Evolutionary conservation across 2,888 invertebrate species (phyloP), one percentile per base, ranked within the genome.

Genomic region (Pediacus dermestoides): DNA sequence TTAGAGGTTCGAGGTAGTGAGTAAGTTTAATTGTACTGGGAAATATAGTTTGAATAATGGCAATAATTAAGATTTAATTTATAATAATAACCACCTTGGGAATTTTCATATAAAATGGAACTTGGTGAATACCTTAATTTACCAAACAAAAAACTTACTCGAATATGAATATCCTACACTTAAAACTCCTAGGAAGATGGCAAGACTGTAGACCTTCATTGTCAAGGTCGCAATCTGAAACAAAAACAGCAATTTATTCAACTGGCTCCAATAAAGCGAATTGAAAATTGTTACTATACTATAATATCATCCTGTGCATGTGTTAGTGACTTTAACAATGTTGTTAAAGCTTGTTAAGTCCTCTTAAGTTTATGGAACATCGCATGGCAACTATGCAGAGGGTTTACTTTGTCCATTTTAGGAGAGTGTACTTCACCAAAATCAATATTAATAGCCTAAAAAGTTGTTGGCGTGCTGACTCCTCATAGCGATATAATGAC

Each of bases 121-220:
- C n/a, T n/a, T n/a, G n/a, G n/a, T n/a, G n/a, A n/a, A n/a, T n/a
- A n/a, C n/a, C n/a, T n/a, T n/a, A n/a, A n/a, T n/a, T n/a, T n/a
- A n/a, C n/a, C n/a, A n/a, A n/a, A n/a, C n/a, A n/a, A 25, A n/a
- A 4, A 43, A 54, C 59, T 59, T 53, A 60, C 60, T 60, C 31
- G 58, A 53, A 47, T 53, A 60, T 8, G 55, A 46, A 16, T 57
- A 39, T 41, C 46, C 56, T 16, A 53, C 38, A 31, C 37, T 42
- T 16, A 55, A 26, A 12, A 42, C 45, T 21, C 42, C 41, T 13
- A 51, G 16, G 4, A 45, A 11, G 1, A 49, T 3, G 4, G 27
- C 34, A 11, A 21, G 11, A 8, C 33, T 30, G 7, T 33, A 31
- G 26, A 34, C n/a, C 27, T 23, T 23, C 42, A 42, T 42, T 2